phyloP scores from a whole-genome alignment of 2,113 vertebrate species.

The Lycocorax pyrrhopterus region DNA sequence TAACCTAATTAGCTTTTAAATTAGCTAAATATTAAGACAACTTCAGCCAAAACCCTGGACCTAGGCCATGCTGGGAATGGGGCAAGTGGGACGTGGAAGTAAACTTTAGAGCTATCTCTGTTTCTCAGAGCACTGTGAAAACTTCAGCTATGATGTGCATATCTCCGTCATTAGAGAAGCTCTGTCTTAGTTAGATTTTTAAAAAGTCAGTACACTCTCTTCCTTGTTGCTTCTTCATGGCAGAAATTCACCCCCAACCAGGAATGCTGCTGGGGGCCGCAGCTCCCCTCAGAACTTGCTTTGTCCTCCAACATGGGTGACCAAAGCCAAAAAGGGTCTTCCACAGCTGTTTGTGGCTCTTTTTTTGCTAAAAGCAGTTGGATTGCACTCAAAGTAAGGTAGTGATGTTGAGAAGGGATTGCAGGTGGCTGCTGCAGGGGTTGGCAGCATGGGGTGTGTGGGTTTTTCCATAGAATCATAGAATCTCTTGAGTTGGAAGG shows the following conservation, averaged over 20 bases:
- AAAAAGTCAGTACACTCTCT: background rate
- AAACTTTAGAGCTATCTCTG: background rate
- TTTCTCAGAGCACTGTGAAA: background rate
- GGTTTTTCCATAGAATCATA: background rate
- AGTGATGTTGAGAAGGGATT: background rate
- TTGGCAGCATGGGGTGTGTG: rapidly evolving
- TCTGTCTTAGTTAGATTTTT: background rate
- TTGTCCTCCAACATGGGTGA: background rate
- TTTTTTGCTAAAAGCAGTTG: background rate
- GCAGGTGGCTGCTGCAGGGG: background rate
- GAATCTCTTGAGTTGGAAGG: background rate
- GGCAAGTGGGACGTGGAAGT: background rate
- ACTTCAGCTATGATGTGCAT: background rate
- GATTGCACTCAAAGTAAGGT: background rate
- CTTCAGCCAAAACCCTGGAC: background rate
- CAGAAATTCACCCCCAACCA: background rate
- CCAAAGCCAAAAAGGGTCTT: background rate
- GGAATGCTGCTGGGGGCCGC: rapidly evolving
- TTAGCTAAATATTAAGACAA: slow-evolving; percentile 2
- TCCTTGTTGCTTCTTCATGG: background rate
- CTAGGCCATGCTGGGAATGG: background rate
- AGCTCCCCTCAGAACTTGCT: background rate
- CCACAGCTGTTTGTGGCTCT: background rate
- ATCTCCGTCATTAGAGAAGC: background rate
- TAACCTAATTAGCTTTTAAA: slow-evolving; percentile 34